Percentiles rank a stretch among this genome's conserved stretches.
These are phyloP conservation scores for Linurgus olivaceus DNA, from an alignment of 2,797 vertebrate species.

Conservation along the genomic window DNA sequence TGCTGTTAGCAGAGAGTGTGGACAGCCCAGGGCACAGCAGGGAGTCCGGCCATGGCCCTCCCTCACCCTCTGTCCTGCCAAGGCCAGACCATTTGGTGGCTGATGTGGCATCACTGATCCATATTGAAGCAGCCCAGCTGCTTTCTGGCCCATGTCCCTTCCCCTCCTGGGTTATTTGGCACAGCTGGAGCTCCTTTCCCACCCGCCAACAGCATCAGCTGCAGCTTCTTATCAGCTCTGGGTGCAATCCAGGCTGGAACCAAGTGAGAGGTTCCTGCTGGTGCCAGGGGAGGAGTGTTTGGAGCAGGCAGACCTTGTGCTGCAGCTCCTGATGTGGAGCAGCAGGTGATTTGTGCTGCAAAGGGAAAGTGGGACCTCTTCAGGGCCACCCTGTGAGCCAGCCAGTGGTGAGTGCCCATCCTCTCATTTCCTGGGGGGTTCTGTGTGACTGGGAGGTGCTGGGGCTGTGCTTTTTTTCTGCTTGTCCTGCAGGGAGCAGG, in stretches of 20 bases:
- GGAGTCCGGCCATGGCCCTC: fast-evolving
- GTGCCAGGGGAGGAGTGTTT: background rate
- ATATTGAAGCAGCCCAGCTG: fast-evolving
- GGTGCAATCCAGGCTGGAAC: background rate
- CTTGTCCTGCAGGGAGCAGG: fast-evolving
- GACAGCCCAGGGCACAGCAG: background rate
- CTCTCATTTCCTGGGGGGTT: background rate
- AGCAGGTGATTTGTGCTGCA: background rate
- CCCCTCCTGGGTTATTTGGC: background rate
- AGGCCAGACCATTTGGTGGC: background rate
- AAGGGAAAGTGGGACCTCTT: background rate
- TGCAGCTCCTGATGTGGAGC: background rate
- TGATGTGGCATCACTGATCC: fast-evolving
- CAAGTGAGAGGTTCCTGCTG: background rate
- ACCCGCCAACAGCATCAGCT: conserved; percentile 52
- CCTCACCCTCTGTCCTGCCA: background rate
- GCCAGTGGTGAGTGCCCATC: background rate
- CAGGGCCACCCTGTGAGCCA: background rate
- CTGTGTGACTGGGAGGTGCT: background rate
- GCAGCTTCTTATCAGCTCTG: conserved; percentile 50
- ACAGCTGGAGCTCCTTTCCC: conserved; percentile 33
- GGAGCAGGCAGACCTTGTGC: background rate
- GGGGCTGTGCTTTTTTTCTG: too few relatives aligned
- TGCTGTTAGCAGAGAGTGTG: fast-evolving
- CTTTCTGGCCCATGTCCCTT: background rate